Evolutionary conservation across 2,888 invertebrate genomes (phyloP).

Genomic region (Perithous albicinctus): DNA sequence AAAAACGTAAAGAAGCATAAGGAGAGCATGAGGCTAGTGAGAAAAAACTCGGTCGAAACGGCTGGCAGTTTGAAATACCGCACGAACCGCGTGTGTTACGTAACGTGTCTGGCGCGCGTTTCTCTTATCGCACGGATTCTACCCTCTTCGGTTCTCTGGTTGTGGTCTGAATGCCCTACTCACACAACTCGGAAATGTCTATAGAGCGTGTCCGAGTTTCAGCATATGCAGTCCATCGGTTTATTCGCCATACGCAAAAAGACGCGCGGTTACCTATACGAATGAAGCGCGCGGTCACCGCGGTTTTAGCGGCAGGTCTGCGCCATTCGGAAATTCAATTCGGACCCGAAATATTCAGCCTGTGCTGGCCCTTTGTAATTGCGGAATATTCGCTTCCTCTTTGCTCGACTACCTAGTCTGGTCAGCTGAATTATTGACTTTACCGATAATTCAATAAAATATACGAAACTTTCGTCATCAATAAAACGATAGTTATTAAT

Average conservation of each 20-base stretch:
- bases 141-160: slow-evolving; percentile 17
- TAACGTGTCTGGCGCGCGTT: slow-evolving; percentile 39
- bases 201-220: not conserved
- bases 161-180: not conserved
- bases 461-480: not conserved
- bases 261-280: slow-evolving; percentile 18
- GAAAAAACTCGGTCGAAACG: not conserved
- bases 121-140: slow-evolving; percentile 18
- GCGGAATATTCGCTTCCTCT: slow-evolving; percentile 18
- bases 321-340: slow-evolving; percentile 33
- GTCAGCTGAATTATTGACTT: slow-evolving; percentile 1
- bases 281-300: not conserved
- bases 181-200: slow-evolving; percentile 3
- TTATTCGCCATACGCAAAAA: slow-evolving; percentile 36
- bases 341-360: slow-evolving; percentile 32
- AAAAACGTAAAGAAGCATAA: not conserved
- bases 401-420: not conserved
- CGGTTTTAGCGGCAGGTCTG: slow-evolving; percentile 8
- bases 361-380: slow-evolving; percentile 14
- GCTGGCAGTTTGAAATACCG: slow-evolving; percentile 27
- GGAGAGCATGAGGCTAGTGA: slow-evolving; percentile 24
- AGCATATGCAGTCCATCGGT: slow-evolving; percentile 12
- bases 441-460: slow-evolving; percentile 20
- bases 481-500: too few species aligned
- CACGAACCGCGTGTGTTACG: slow-evolving; percentile 40